Evolutionary conservation across 2,888 invertebrate species (phyloP), one percentile per base, ranked within the genome.

Genomic region (Macaria notata): DNA sequence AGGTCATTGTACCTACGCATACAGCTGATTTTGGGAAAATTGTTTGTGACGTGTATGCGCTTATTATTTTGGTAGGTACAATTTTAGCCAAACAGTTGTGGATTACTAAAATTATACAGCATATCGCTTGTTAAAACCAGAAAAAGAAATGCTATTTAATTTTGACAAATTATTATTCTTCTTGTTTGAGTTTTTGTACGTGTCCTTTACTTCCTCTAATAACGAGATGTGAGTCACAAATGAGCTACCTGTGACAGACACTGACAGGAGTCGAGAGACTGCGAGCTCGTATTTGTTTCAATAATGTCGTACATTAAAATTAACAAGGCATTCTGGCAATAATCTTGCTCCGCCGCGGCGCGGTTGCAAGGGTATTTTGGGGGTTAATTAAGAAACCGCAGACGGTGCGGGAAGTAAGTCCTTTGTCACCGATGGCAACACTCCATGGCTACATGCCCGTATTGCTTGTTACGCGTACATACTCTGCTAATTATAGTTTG

Each of bases 341-440:
- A 87, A 88, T 89, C 88, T 84, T 80, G 78, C 79, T 77, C 84
- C 82, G 75, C 74, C 65, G 70, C 76, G 74, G 69, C 79, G 78
- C 71, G 76, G 75, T 78, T 80, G 80, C 83, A 77, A 72, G 79
- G 83, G 86, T 85, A 88, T 86, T 36, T 90, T 88, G 84, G 83
- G 82, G 89, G 89, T 90, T 90, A 90, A 90, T 90, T 89, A 90
- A 87, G 88, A 81, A 87, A 86, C 90, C 90, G 81, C 88, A 88
- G 85, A 86, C 86, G 73, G 73, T 65, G 73, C 63, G 75, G 70
- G 66, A 72, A 77, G 76, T 88, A 88, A 90, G 88, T 86, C 88
- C 85, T 85, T 87, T 88, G 88, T 88, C 85, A 83, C 78, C 78
- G 79, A 71, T 73, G 78, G 82, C 81, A 85, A 85, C 83, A 83